Conservation (phyloP, 2,113 vertebrate genomes). For the Erpornis zantholeuca region DNA sequence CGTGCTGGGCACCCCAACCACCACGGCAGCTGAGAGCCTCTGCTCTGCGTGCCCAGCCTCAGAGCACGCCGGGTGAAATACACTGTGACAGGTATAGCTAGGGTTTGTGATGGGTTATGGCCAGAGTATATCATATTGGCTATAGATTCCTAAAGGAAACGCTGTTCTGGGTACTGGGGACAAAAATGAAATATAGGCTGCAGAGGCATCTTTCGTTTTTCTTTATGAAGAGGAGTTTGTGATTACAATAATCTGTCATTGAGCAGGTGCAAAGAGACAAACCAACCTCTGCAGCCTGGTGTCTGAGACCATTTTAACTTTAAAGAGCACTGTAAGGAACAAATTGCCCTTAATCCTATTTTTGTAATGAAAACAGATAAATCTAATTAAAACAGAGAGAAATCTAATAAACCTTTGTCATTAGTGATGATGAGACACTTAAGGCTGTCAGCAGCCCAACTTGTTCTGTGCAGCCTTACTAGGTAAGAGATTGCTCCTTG, state of each 20-base stretch:
- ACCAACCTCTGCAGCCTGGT: neutral
- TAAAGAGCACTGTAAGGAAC: neutral
- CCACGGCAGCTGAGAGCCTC: too few relatives aligned
- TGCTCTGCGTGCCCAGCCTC: too few relatives aligned
- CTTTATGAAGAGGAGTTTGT: neutral
- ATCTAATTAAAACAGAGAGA: neutral
- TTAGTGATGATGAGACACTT: neutral
- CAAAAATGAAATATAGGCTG: neutral
- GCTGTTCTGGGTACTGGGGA: fast-evolving
- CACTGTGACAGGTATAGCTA: neutral
- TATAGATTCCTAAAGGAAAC: neutral
- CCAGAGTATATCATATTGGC: neutral
- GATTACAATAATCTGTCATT: neutral
- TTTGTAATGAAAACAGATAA: neutral
- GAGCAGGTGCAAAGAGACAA: neutral
- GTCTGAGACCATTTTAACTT: neutral
- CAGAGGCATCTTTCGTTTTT: neutral
- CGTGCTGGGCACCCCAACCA: neutral
- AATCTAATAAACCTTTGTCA: neutral
- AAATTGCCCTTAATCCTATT: neutral
- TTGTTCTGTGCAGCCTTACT: neutral
- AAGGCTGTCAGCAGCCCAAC: neutral
- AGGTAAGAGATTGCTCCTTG: neutral
- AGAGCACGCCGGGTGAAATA: too few relatives aligned
- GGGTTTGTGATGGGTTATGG: neutral